Conservation (phyloP, 2,888 invertebrate genomes). For the Choreutis nemorana region DNA sequence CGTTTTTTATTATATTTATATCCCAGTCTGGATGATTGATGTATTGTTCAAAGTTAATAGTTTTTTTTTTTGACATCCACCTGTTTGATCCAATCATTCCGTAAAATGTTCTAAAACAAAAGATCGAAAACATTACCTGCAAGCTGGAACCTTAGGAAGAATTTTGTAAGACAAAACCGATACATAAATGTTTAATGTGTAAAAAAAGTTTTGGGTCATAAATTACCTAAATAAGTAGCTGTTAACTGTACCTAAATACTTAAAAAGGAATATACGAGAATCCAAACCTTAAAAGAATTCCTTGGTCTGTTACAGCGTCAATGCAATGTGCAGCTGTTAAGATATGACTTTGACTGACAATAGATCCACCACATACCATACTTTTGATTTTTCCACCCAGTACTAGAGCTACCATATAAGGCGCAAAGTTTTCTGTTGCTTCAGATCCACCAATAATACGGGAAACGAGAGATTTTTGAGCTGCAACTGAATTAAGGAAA, state of each 20-base stretch:
- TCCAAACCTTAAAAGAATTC: too few relatives aligned
- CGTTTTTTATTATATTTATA: slow-evolving; percentile 5
- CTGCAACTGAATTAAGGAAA: too few relatives aligned
- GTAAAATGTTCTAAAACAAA: slow-evolving; percentile 11
- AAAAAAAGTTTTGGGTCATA: too few relatives aligned
- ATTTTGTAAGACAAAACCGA: too few relatives aligned
- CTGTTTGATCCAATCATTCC: slow-evolving; percentile 14
- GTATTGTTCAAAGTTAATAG: slow-evolving; percentile 5
- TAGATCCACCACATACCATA: slow-evolving; percentile 8
- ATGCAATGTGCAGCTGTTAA: slow-evolving; percentile 11
- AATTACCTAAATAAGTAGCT: too few relatives aligned
- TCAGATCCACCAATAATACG: slow-evolving; percentile 9
- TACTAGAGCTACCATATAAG: slow-evolving; percentile 7
- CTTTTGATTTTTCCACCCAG: slow-evolving; percentile 2
- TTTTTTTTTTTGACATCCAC: slow-evolving; percentile 17
- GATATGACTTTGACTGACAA: neutral
- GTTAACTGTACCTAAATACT: too few relatives aligned
- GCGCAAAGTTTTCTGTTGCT: slow-evolving; percentile 6
- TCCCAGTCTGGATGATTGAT: slow-evolving; percentile 12
- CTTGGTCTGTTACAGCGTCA: neutral
- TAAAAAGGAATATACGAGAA: too few relatives aligned
- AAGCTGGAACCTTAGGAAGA: too few relatives aligned
- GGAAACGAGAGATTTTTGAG: slow-evolving; percentile 2
- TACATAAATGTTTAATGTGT: too few relatives aligned
- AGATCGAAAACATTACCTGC: slow-evolving; percentile 1